Conservation (phyloP, 2,888 invertebrate genomes). For the Augiades crinisus region DNA sequence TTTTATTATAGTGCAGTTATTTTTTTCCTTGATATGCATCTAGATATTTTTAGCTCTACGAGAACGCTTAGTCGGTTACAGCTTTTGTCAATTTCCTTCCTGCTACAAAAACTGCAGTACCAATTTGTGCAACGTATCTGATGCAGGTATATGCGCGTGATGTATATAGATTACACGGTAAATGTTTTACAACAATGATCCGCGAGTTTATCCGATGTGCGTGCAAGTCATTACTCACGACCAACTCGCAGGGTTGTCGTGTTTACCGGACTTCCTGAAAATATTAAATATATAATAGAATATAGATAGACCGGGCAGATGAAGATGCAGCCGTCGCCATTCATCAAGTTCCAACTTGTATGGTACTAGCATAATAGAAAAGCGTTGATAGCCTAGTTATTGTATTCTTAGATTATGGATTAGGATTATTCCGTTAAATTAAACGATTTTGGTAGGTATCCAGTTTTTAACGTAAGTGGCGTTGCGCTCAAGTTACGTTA, state of each 20-base stretch:
- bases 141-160: conserved; percentile 10
- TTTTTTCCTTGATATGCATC: too few species aligned
- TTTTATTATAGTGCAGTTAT: too few species aligned
- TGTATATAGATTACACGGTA: conserved; percentile 16
- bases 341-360: too few species aligned
- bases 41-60: too few species aligned
- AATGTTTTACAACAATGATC: conserved; percentile 24
- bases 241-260: conserved; percentile 21
- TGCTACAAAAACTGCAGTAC: conserved; percentile 6
- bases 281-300: neutral
- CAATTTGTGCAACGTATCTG: conserved; percentile 5
- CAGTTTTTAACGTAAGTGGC: too few species aligned
- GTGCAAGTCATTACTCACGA: conserved; percentile 41
- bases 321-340: too few species aligned
- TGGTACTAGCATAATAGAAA: too few species aligned
- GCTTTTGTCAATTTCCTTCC: conserved; percentile 1
- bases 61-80: neutral
- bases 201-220: conserved; percentile 29
- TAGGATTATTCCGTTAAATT: too few species aligned
- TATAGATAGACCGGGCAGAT: neutral
- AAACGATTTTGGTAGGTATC: too few species aligned
- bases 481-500: too few species aligned
- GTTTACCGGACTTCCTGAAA: neutral
- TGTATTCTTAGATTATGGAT: too few species aligned
- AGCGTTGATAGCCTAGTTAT: too few species aligned